A percentile compares a stretch with the other conserved stretches of the same genome.
phyloP scores from a whole-genome alignment of 2,113 vertebrate species.

The Aegypius monachus region DNA sequence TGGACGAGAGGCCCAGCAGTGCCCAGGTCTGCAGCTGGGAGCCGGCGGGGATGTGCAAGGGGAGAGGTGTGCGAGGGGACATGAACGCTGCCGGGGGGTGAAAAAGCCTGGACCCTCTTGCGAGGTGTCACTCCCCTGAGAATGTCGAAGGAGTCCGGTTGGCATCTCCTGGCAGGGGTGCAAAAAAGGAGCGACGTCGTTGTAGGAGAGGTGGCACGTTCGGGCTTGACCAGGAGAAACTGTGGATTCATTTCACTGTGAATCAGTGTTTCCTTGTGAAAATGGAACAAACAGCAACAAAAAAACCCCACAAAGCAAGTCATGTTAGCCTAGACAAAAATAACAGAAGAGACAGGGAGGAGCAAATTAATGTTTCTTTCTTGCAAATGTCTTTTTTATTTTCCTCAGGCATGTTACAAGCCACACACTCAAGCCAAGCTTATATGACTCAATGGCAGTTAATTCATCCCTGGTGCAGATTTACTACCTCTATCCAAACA shows the following conservation, averaged over 20 bases:
- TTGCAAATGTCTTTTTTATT: conserved; percentile 43
- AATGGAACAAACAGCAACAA: neutral
- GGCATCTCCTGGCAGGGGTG: neutral
- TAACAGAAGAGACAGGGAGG: neutral
- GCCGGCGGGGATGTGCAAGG: rapidly evolving
- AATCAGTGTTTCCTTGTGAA: neutral
- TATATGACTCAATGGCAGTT: conserved; percentile 49
- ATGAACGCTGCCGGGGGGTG: rapidly evolving
- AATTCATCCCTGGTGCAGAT: conserved; percentile 58
- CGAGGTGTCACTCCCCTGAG: neutral
- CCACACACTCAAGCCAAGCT: neutral
- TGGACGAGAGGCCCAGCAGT: neutral
- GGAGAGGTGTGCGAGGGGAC: neutral
- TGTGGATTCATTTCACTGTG: neutral
- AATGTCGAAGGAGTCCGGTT: neutral
- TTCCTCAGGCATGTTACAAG: conserved; percentile 40
- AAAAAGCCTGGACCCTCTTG: neutral
- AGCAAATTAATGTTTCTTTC: conserved; percentile 29
- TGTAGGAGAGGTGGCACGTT: neutral
- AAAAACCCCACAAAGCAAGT: neutral
- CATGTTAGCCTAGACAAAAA: conserved; percentile 11
- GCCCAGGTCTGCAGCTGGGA: neutral
- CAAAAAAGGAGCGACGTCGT: neutral
- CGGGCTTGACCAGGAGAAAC: neutral
- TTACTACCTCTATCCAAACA: conserved; percentile 46